Conservation (phyloP, 2,113 vertebrate species). For the Ia io region DNA sequence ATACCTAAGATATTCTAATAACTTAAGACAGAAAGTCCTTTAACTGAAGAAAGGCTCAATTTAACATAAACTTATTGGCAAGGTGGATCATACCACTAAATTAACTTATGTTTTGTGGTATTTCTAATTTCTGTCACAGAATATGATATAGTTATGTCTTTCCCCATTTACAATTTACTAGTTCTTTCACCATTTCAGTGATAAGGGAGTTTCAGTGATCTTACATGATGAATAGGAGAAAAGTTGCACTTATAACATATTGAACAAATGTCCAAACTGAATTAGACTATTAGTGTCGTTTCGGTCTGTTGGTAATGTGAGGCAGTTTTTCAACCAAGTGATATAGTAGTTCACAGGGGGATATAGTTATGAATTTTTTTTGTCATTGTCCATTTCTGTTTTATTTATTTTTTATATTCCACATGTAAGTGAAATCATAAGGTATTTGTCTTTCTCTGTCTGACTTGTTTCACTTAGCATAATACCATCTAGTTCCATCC, state of each 20-base stretch:
- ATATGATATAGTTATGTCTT: not conserved
- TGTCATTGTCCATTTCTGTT: not conserved
- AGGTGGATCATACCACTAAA: constrained; percentile 27
- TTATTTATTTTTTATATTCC: not conserved
- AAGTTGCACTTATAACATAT: not conserved
- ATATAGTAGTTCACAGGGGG: not conserved
- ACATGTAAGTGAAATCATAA: not conserved
- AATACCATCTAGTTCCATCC: not conserved
- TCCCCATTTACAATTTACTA: constrained; percentile 58
- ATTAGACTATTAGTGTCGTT: constrained; percentile 46
- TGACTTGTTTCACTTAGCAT: not conserved
- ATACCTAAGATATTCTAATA: not conserved
- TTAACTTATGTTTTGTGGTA: not conserved
- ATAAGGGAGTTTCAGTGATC: constrained; percentile 16
- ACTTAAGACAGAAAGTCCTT: constrained; percentile 25
- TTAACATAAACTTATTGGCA: constrained; percentile 14
- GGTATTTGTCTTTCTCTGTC: not conserved
- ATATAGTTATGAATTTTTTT: not conserved
- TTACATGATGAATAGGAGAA: not conserved
- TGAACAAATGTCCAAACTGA: not conserved
- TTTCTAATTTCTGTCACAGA: constrained; percentile 35
- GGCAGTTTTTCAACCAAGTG: not conserved
- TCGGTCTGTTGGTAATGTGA: constrained; percentile 45
- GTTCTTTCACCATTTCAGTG: constrained; percentile 65
- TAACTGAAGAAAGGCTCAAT: constrained; percentile 27